Conservation (phyloP, 2,797 vertebrate species). For the Anguilla pacifica region DNA sequence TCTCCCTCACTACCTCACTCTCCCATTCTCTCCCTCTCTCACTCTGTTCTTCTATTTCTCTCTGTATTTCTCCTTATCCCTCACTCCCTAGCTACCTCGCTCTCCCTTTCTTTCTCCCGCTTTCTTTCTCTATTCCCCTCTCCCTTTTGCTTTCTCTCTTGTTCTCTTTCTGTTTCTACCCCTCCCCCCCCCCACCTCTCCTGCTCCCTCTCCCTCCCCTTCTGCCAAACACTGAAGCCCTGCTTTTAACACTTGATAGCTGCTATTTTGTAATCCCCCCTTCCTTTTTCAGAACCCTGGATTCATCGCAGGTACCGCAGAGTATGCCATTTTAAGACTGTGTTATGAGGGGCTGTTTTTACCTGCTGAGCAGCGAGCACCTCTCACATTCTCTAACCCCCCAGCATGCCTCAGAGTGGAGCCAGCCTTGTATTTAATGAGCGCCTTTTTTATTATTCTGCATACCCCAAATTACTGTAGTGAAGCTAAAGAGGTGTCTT, state of each 20-base stretch:
- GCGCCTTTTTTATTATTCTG: neutral
- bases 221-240: neutral
- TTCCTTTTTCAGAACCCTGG: neutral
- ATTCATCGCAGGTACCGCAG: neutral
- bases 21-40: conserved; percentile 28
- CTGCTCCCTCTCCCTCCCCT: neutral
- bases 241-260: conserved; percentile 2
- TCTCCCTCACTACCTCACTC: conserved; percentile 19
- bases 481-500: neutral
- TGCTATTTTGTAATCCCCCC: conserved; percentile 34
- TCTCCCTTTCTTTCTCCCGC: conserved; percentile 35
- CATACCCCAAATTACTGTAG: neutral
- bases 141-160: conserved; percentile 13
- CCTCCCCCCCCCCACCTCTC: conserved; percentile 5
- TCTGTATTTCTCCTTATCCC: conserved; percentile 38
- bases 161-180: conserved; percentile 29
- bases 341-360: neutral
- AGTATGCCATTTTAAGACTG: neutral
- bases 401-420: neutral
- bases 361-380: neutral
- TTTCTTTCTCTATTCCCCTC: conserved; percentile 22
- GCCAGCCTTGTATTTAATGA: neutral
- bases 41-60: conserved; percentile 40
- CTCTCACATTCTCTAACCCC: neutral
- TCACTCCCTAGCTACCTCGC: neutral